Conservation (phyloP, 2,888 invertebrate genomes). For the Arge pagana region DNA sequence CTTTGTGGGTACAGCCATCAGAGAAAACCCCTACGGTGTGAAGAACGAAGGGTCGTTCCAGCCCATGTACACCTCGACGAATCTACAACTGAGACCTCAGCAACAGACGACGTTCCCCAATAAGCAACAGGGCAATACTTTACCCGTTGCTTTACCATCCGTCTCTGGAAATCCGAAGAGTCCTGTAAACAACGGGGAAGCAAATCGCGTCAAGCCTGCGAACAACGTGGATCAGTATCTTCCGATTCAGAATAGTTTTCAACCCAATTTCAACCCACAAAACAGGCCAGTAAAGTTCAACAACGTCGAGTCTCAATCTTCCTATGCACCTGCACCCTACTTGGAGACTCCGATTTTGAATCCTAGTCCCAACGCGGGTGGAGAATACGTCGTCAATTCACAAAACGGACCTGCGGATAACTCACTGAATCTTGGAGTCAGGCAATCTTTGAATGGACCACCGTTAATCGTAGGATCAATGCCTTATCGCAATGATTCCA, state of each 20-base stretch:
- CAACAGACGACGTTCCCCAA: conserved; percentile 54
- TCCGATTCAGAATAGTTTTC: no score
- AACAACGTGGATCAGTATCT: conserved; percentile 17
- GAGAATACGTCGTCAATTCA: conserved; percentile 1
- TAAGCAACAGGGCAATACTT: conserved; percentile 45
- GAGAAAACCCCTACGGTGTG: conserved; percentile 59
- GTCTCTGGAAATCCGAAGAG: conserved; percentile 30
- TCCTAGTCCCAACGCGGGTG: conserved; percentile 4
- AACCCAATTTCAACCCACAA: conserved; percentile 3
- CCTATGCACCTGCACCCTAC: conserved; percentile 16
- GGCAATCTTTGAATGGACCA: conserved; percentile 14
- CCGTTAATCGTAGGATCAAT: background rate
- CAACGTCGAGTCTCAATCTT: conserved; percentile 5
- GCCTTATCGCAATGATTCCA: conserved; percentile 5
- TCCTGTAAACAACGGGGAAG: conserved; percentile 2
- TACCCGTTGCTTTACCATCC: conserved; percentile 40
- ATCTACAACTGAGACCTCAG: conserved; percentile 49
- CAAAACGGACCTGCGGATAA: conserved; percentile 17
- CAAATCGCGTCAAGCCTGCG: background rate
- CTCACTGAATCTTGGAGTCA: conserved; percentile 13
- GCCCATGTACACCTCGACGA: conserved; percentile 30
- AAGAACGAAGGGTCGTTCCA: conserved; percentile 36
- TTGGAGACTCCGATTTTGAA: background rate
- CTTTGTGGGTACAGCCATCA: conserved; percentile 59
- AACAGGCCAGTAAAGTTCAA: conserved; percentile 9